phyloP scores from a whole-genome alignment of 2,888 invertebrate genomes.

The Heliconius charithonia region DNA sequence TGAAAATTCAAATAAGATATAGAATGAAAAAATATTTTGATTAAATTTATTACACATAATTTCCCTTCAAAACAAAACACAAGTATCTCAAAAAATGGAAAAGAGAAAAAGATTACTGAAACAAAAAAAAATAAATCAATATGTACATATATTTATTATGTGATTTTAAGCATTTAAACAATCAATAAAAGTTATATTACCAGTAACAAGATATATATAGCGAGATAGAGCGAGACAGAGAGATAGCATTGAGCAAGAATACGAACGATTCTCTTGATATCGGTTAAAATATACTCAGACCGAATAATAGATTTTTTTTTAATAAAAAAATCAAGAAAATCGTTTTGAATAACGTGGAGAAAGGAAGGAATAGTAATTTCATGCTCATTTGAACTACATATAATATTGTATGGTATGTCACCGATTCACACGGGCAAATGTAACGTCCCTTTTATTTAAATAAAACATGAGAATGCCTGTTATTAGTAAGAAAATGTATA shows the following conservation, averaged over 20 bases:
- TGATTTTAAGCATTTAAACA: constrained; percentile 9
- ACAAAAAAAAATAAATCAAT: not conserved
- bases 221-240: constrained; percentile 12
- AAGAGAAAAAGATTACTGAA: not conserved
- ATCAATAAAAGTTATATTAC: not conserved
- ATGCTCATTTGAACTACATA: constrained; percentile 76
- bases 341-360: constrained; percentile 2
- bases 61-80: not conserved
- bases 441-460: constrained; percentile 51
- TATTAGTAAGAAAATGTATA: constrained; percentile 3
- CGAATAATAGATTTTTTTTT: not conserved
- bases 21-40: not conserved
- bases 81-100: not conserved
- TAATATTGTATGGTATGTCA: constrained; percentile 55
- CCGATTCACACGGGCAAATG: constrained; percentile 80
- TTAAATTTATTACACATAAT: not conserved
- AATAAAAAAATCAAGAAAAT: constrained; percentile 12
- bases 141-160: not conserved
- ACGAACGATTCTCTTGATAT: constrained; percentile 21
- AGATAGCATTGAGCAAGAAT: constrained; percentile 22
- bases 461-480: constrained; percentile 69
- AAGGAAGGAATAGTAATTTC: constrained; percentile 70
- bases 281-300: not conserved
- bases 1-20: too few relatives aligned
- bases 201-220: constrained; percentile 3